These are phyloP conservation scores for Furcifer pardalis DNA, from an alignment of 2,797 vertebrate species.

Conservation along the genomic window DNA sequence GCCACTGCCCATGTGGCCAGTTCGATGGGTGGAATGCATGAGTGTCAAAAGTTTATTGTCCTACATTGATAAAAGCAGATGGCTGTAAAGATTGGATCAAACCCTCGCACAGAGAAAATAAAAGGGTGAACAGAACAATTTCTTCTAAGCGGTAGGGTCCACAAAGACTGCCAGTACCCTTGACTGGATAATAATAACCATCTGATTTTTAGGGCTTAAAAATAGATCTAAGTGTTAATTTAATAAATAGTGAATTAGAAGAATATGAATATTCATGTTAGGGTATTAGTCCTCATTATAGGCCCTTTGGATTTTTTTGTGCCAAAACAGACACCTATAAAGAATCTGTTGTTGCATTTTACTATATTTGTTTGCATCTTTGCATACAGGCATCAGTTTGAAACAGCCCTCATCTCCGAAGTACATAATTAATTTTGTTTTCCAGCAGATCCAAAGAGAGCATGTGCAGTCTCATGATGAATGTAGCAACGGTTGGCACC, in stretches of 20 bases:
- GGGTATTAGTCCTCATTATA: slow-evolving; percentile 6
- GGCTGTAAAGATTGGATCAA: slow-evolving; percentile 20
- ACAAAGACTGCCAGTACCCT: slow-evolving; percentile 1
- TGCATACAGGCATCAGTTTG: neutral
- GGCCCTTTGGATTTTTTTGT: neutral
- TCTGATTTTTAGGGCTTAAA: slow-evolving; percentile 1
- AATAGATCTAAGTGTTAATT: neutral
- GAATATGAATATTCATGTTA: neutral
- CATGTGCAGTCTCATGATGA: slow-evolving; percentile 17
- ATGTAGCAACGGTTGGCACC: slow-evolving; percentile 19
- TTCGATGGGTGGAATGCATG: slow-evolving; percentile 33
- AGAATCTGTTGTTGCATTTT: neutral
- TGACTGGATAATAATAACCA: neutral
- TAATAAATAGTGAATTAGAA: neutral
- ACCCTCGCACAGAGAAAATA: slow-evolving; percentile 26
- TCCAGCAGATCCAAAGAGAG: slow-evolving; percentile 7
- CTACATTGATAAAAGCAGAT: slow-evolving; percentile 33
- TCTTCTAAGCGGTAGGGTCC: slow-evolving; percentile 36
- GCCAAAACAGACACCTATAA: neutral
- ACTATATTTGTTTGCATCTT: neutral
- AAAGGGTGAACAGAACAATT: slow-evolving; percentile 21
- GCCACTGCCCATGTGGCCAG: slow-evolving; percentile 15
- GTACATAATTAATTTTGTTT: neutral
- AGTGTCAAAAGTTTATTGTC: slow-evolving; percentile 40
- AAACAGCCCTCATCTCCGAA: neutral